Conservation (phyloP, 2,113 vertebrate genomes). For the Crocuta crocuta region DNA sequence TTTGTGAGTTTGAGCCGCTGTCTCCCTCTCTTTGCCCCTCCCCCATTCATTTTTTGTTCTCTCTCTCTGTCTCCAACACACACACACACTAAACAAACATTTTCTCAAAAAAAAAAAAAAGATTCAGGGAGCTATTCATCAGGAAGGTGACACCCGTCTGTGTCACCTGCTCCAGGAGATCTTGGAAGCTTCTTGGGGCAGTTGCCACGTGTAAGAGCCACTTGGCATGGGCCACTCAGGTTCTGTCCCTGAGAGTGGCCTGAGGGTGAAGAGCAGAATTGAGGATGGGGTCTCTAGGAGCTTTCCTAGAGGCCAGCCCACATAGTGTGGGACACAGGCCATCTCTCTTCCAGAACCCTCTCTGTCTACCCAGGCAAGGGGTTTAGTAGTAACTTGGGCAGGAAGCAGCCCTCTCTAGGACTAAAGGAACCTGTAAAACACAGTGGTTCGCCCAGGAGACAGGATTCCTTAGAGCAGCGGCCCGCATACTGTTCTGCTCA, state of each 20-base stretch:
- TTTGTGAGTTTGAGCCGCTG: too few species aligned
- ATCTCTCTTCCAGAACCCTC: neutral
- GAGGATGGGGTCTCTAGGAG: neutral
- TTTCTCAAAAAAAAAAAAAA: neutral
- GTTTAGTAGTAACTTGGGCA: neutral
- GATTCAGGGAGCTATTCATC: neutral
- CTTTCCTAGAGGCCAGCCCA: neutral
- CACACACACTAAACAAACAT: too few species aligned
- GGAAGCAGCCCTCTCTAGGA: neutral
- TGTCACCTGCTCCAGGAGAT: neutral
- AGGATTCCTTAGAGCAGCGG: neutral
- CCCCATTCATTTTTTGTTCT: too few species aligned
- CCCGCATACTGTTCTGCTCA: neutral
- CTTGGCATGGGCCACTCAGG: neutral
- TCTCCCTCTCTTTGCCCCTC: too few species aligned
- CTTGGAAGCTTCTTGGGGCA: neutral
- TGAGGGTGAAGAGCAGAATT: neutral
- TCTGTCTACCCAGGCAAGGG: neutral
- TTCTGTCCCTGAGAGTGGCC: neutral
- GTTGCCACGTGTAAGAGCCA: neutral
- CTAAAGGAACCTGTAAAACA: neutral
- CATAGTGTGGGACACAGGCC: neutral
- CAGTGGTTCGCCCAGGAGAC: neutral
- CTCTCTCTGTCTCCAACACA: too few species aligned
- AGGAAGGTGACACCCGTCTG: neutral